Conservation (phyloP, 2,888 invertebrate genomes). For the Mimumesa dahlbomi region DNA sequence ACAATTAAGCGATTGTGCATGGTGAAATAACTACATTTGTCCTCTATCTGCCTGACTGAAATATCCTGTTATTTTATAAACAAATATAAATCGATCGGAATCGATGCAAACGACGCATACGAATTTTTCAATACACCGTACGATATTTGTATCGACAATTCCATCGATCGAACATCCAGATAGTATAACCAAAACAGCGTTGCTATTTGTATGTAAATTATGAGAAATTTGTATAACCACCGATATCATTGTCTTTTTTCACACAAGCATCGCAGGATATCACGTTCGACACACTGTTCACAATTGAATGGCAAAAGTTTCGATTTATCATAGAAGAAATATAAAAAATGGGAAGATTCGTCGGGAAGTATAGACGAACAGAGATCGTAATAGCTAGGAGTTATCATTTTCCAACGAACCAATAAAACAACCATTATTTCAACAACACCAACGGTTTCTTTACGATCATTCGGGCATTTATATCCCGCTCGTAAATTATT, state of each 20-base stretch:
- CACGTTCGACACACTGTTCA: not conserved
- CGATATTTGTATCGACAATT: not conserved
- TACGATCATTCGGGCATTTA: slow-evolving; percentile 1
- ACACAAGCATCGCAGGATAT: not conserved
- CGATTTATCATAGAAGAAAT: not conserved
- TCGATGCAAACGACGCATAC: no score
- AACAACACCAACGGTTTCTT: not conserved
- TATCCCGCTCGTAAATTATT: slow-evolving; percentile 1
- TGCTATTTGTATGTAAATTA: slow-evolving; percentile 12
- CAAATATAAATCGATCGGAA: no score
- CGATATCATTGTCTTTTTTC: not conserved
- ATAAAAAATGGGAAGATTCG: not conserved
- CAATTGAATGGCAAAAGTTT: not conserved
- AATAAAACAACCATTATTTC: slow-evolving; percentile 5
- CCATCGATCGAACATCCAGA: not conserved
- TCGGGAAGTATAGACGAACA: not conserved
- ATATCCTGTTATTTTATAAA: no score
- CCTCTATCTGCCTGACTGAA: no score
- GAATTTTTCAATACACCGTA: no score
- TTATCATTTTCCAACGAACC: not conserved
- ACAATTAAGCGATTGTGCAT: not conserved
- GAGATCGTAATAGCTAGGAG: not conserved
- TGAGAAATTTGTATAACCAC: not conserved
- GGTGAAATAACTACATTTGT: no score
- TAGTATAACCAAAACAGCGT: not conserved